Conservation (phyloP, 1,140 invertebrate species). For the Brachionus angularis region DNA sequence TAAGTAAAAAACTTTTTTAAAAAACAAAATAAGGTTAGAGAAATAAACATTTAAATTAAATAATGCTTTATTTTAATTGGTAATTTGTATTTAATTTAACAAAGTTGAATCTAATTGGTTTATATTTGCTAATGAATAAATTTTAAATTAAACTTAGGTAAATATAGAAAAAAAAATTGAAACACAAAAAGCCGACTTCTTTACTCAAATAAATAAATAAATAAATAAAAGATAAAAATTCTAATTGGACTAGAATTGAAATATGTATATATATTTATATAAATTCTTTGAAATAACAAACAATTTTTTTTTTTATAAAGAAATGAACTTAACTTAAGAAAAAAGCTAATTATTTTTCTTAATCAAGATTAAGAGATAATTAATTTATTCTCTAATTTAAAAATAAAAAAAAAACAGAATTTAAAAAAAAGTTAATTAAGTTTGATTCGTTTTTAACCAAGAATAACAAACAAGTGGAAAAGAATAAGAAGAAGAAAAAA, state of each 20-base stretch:
- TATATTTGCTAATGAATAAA: not conserved
- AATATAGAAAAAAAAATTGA: not conserved
- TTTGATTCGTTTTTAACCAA: no score
- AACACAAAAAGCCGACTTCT: slow-evolving; percentile 17
- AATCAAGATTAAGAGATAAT: not conserved
- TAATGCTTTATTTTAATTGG: not conserved
- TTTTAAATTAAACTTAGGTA: slow-evolving; percentile 24
- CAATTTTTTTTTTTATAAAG: no score
- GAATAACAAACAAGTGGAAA: no score
- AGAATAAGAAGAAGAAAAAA: no score
- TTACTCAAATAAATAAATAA: no score
- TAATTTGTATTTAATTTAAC: not conserved
- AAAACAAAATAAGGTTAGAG: slow-evolving; percentile 38
- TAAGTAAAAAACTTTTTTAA: no score
- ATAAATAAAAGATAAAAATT: no score
- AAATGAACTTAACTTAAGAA: not conserved
- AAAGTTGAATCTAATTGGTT: not conserved
- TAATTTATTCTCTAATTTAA: not conserved
- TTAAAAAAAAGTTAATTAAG: slow-evolving; percentile 30
- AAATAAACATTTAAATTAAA: slow-evolving; percentile 26
- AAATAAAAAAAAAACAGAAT: slow-evolving; percentile 12
- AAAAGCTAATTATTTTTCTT: slow-evolving; percentile 28
- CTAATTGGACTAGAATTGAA: slow-evolving; percentile 27
- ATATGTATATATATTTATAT: no score
- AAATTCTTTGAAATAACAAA: slow-evolving; percentile 24